Conservation (phyloP, 2,113 vertebrate genomes). For the Sinocyclocheilus anshuiensis region DNA sequence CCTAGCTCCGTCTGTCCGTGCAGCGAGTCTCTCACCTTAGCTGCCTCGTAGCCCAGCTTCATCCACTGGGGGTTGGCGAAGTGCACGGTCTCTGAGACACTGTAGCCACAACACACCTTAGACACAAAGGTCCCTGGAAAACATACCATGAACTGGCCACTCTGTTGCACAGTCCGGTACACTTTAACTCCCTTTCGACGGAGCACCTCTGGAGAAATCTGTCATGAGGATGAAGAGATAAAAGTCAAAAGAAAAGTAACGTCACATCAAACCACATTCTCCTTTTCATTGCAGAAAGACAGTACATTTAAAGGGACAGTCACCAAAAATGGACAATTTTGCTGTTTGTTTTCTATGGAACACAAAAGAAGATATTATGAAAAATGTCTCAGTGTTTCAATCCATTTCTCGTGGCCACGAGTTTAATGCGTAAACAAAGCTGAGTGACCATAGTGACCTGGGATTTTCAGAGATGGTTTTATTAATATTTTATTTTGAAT, state of each 20-base stretch:
- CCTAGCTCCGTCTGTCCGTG: not conserved
- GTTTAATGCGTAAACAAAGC: too few relatives aligned
- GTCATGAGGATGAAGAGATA: not conserved
- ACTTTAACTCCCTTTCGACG: constrained; percentile 87
- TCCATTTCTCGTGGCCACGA: too few relatives aligned
- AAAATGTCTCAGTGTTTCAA: not conserved
- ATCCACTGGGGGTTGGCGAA: constrained; percentile 92
- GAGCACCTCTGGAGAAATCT: constrained; percentile 91
- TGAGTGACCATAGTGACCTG: too few relatives aligned
- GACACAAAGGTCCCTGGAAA: constrained; percentile 90
- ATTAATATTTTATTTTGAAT: too few relatives aligned
- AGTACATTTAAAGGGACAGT: not conserved
- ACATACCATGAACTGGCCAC: constrained; percentile 87
- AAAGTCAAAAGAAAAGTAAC: not conserved
- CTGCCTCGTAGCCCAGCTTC: constrained; percentile 87
- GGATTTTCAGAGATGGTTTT: too few relatives aligned
- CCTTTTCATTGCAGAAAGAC: not conserved
- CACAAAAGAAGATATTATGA: not conserved
- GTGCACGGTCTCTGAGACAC: constrained; percentile 90
- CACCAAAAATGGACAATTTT: not conserved
- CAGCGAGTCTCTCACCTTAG: constrained; percentile 77
- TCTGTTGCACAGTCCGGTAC: constrained; percentile 87
- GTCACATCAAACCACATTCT: not conserved
- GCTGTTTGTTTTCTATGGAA: not conserved
- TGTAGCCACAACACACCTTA: constrained; percentile 91